Conservation (phyloP, 2,113 vertebrate species). For the Hepsetus odoe region DNA sequence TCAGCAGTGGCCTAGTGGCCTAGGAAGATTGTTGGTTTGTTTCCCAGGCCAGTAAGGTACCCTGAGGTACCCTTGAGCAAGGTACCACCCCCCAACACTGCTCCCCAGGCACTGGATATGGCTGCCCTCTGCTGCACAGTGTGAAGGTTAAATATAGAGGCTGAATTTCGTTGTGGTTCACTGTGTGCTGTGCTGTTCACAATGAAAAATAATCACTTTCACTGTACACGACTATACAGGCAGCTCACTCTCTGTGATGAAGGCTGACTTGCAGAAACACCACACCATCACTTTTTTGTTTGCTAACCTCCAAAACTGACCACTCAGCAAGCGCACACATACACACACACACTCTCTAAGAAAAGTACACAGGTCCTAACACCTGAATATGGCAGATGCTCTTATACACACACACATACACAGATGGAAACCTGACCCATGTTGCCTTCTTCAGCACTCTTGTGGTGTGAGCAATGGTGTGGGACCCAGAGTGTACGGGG, state of each 20-base stretch:
- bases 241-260: constrained; percentile 2
- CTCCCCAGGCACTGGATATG: too few species aligned
- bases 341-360: not conserved
- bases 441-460: constrained; percentile 78
- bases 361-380: not conserved
- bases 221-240: not conserved
- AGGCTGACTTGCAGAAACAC: constrained; percentile 71
- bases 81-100: too few species aligned
- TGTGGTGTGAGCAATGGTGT: constrained; percentile 80
- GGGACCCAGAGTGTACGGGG: constrained; percentile 84
- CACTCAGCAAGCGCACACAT: constrained; percentile 37
- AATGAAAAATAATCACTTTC: too few species aligned
- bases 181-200: too few species aligned
- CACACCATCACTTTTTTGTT: constrained; percentile 65
- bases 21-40: too few species aligned
- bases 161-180: too few species aligned
- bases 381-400: not conserved
- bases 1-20: too few species aligned
- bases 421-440: constrained; percentile 71
- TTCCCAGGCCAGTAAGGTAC: too few species aligned
- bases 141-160: too few species aligned
- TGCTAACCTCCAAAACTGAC: constrained; percentile 57
- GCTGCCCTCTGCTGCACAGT: too few species aligned
- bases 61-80: too few species aligned
- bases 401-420: constrained; percentile 1